Conservation (phyloP, 1,140 invertebrate species). For the Apis dorsata region DNA sequence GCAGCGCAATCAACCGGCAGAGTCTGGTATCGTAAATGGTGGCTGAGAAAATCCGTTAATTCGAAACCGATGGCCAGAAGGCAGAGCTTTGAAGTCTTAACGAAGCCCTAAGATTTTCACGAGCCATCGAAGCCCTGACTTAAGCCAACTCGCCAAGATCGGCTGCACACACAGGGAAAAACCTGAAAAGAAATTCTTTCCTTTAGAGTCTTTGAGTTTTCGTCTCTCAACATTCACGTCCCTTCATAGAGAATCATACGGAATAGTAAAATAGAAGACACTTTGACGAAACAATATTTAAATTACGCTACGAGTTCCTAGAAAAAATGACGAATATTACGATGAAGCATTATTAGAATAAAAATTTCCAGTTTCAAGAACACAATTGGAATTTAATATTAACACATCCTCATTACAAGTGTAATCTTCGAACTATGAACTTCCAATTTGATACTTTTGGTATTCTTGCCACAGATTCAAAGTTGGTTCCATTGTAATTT, state of each 20-base stretch:
- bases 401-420: no score
- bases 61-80: constrained; percentile 31
- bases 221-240: not conserved
- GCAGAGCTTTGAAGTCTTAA: constrained; percentile 63
- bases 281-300: not conserved
- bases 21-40: constrained; percentile 16
- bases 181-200: not conserved
- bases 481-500: no score
- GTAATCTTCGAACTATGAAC: no score
- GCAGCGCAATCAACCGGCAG: constrained; percentile 33
- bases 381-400: no score
- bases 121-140: constrained; percentile 49
- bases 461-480: no score
- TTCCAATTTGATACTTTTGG: no score
- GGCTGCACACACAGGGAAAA: not conserved
- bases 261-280: not conserved
- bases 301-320: not conserved
- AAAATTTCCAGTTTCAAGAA: not conserved
- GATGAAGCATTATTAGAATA: not conserved
- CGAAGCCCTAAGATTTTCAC: constrained; percentile 56
- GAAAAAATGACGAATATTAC: constrained; percentile 8
- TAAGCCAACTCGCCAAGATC: constrained; percentile 33
- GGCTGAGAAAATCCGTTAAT: constrained; percentile 37
- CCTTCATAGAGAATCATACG: not conserved
- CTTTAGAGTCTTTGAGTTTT: constrained; percentile 22